Evolutionary conservation across 2,113 vertebrate genomes (phyloP), one percentile per base, ranked within the genome.

Genomic region (Coptodon rendalli): DNA sequence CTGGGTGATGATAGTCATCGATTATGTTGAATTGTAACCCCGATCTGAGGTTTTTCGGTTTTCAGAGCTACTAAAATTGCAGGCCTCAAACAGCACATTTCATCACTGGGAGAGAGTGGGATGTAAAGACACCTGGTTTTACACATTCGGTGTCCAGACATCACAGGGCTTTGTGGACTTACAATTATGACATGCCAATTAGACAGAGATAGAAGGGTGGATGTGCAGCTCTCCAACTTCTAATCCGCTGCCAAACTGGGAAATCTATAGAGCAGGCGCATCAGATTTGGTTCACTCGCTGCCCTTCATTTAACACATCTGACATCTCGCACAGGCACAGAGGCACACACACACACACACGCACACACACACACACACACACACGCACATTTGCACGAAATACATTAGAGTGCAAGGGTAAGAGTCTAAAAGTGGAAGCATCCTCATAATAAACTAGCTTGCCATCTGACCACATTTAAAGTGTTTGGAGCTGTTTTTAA

Each of bases 131-230:
- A 63, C 81, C 68, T 53, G 80, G 53, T 91, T 90, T 89, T 78
- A 87, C 66, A 86, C 78, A 43, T 84, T 81, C n/a, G 19, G 61
- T 73, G 82, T 88, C 87, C 89, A 85, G 87, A 82, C 90, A 52
- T 91, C 73, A 88, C 86, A 85, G 84, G 89, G 86, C 45, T 93
- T 85, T 92, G 81, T 59, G 90, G 86, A 91, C 83, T 87, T 76
- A 91, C 92, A 94, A 95, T 95, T 95, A 95, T 91, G 93, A 91
- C 68, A 84, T 92, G 88, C 93, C 94, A 96, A 95, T 96, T 96
- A 96, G 68, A 87, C 89, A 63, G 83, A 92, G 56, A 88, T 16
- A 84, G 89, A 86, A 81, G 59, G 84, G 92, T 87, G 91, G 89
- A 89, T 86, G 89, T 93, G 92, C 88, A 85, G 82, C 90, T 88